These are phyloP conservation scores for Eilema caniola DNA, from an alignment of 2,888 invertebrate genomes.

Conservation along the genomic window DNA sequence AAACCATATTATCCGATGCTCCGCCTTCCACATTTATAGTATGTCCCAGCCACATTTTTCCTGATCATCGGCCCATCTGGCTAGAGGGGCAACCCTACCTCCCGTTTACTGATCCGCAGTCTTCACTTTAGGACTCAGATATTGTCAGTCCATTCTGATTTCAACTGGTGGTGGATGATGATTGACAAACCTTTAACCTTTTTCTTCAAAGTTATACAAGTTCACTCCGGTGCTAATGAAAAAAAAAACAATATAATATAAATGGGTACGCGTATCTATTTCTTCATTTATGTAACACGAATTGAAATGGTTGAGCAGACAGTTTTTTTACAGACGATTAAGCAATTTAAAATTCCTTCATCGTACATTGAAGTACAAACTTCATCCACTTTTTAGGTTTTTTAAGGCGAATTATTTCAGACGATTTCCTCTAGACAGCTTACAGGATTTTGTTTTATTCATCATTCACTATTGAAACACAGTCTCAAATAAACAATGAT, in stretches of 20 bases:
- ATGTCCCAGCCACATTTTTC: too few relatives aligned
- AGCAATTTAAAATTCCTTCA: background rate
- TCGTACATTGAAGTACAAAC: background rate
- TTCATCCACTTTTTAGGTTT: background rate
- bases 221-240: background rate
- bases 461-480: background rate
- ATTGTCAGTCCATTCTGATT: too few relatives aligned
- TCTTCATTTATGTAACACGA: background rate
- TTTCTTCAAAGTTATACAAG: too few relatives aligned
- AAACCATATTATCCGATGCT: too few relatives aligned
- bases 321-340: slow-evolving; percentile 4
- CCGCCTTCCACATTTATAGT: too few relatives aligned
- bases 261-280: background rate
- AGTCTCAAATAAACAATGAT: too few relatives aligned
- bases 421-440: background rate
- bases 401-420: background rate
- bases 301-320: background rate
- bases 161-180: too few relatives aligned
- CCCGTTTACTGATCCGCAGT: too few relatives aligned
- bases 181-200: too few relatives aligned
- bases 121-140: too few relatives aligned
- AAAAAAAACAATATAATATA: background rate
- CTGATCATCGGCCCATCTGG: too few relatives aligned
- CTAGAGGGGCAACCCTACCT: too few relatives aligned
- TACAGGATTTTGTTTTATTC: background rate